Evolutionary conservation across 2,888 invertebrate genomes (phyloP), one percentile per base, ranked within the genome.

Genomic region (Phyllotreta cruciferae): DNA sequence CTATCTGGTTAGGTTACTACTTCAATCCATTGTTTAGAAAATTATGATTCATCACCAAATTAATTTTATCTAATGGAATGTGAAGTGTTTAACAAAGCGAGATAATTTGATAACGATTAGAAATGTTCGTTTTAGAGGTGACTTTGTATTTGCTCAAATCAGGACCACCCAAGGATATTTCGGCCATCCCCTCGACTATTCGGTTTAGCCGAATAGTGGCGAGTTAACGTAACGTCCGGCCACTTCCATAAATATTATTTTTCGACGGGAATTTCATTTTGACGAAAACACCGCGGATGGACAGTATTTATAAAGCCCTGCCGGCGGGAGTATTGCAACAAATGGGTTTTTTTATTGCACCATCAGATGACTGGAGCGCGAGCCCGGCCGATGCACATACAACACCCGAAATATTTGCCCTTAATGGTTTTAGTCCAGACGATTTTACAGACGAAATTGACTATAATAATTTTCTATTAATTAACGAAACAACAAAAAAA

Each of bases 251-350:
- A 58, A 58, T 58, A 58, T 58, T 58, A 58, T 58, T 58, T 56
- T 58, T 50, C 50, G 57, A 58, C 41, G 57, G 57, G 57, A 58
- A 58, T 58, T 58, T 58, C 57, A 58, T 58, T 58, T 58, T 58
- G 57, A 58, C 57, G 57, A 58, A 58, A 58, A 58, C 57, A 58
- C 49, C 57, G 50, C 57, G 49, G 49, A 50, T 58, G 57, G 50
- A 11, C 57, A 58, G 49, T 58, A 58, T 58, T 58, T 58, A 58
- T 58, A 58, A 41, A 58, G 41, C 57, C 41, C 10, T 41, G 50
- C 49, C 39, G 41, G 9, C 35, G 24, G 34, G 35, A 58, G 57
- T 50, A 24, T 50, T 58, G 57, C 57, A 50, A 58, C 49, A 58
- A 58, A 58, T 56, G 56, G 56, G 14, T 0, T 49, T 52, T 56